Conservation (phyloP, 1,140 invertebrate genomes). For the Argopecten irradians region DNA sequence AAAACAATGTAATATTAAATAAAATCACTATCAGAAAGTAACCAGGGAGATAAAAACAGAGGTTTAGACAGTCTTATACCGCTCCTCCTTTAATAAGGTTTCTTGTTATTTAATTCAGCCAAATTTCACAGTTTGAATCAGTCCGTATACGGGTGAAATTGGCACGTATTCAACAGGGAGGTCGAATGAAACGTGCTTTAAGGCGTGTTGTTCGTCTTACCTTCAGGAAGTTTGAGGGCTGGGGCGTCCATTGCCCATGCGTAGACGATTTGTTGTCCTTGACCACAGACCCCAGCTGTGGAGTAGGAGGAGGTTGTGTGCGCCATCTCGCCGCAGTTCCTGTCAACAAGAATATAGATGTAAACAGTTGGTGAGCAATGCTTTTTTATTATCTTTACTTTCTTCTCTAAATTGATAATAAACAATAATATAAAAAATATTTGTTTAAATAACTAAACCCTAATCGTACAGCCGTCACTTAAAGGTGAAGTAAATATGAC, state of each 20-base stretch:
- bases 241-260: constrained; percentile 98
- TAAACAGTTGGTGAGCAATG: not conserved
- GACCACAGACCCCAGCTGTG: constrained; percentile 61
- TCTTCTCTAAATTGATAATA: not conserved
- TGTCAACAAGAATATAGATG: constrained; percentile 39
- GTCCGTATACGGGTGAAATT: too few species aligned
- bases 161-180: too few species aligned
- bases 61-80: too few species aligned
- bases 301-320: constrained; percentile 46
- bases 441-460: not conserved
- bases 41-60: too few species aligned
- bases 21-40: too few species aligned
- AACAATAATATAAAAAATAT: not conserved
- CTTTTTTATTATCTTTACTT: not conserved
- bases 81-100: too few species aligned
- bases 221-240: constrained; percentile 87
- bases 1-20: too few species aligned
- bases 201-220: constrained; percentile 62
- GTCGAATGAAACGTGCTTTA: too few species aligned
- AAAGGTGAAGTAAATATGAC: too few species aligned
- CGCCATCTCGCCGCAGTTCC: constrained; percentile 77
- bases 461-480: too few species aligned
- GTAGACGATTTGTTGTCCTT: constrained; percentile 86
- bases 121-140: too few species aligned
- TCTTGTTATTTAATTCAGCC: too few species aligned